phyloP scores from a whole-genome alignment of 1,140 invertebrate species.

The Solenopsis invicta region DNA sequence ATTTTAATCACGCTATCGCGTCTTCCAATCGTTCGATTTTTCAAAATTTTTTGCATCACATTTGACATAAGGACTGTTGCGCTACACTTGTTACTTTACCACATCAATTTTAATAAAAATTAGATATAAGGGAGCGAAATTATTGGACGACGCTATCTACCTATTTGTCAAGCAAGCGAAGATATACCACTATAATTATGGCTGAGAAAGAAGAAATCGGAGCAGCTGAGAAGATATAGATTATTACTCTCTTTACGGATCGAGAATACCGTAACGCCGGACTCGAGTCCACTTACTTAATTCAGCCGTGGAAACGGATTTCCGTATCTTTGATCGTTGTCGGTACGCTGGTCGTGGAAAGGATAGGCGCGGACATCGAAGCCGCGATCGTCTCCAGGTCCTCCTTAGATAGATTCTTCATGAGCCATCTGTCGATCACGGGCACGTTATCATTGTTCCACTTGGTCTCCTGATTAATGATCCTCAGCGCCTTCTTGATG shows the following conservation, averaged over 20 bases:
- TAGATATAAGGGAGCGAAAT: conserved; percentile 24
- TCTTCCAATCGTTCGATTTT: not conserved
- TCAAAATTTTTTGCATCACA: not conserved
- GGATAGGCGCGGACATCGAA: not conserved
- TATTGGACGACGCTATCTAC: conserved; percentile 16
- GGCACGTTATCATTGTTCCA: conserved; percentile 91
- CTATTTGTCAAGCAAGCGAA: conserved; percentile 39
- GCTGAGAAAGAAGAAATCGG: not conserved
- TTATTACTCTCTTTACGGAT: not conserved
- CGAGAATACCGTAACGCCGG: not conserved
- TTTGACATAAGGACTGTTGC: not conserved
- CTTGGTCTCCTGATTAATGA: conserved; percentile 90
- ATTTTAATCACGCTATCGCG: conserved; percentile 9
- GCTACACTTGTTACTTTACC: not conserved
- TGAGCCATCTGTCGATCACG: conserved; percentile 90
- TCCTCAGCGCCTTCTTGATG: conserved; percentile 89
- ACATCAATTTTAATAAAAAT: conserved; percentile 6
- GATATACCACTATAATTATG: conserved; percentile 23
- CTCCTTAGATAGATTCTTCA: conserved; percentile 85
- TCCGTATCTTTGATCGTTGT: conserved; percentile 11
- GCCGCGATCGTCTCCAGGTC: conserved; percentile 51
- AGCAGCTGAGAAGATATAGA: not conserved
- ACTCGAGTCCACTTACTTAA: not conserved
- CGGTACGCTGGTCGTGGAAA: not conserved
- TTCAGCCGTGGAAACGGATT: conserved; percentile 6